A percentile compares a stretch with the other conserved stretches of the same genome.
These are phyloP conservation scores for Sarcophaga variegata DNA, from an alignment of 2,888 invertebrate species.

Conservation along the genomic window DNA sequence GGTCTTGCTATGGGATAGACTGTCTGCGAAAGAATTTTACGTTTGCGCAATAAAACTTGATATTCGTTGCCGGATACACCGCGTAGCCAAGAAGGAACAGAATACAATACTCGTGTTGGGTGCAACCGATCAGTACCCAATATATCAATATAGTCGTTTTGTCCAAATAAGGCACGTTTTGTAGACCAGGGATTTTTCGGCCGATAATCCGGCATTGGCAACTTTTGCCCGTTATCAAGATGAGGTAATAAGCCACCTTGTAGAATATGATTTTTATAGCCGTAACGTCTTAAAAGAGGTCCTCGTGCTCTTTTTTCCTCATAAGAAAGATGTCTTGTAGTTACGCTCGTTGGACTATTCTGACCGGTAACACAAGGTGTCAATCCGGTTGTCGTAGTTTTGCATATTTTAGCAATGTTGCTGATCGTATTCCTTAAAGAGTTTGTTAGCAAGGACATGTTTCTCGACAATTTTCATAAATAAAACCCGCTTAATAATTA, in stretches of 20 bases:
- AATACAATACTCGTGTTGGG: constrained; percentile 92
- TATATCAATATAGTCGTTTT: constrained; percentile 98
- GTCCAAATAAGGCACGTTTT: constrained; percentile 92
- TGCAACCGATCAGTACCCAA: constrained; percentile 92
- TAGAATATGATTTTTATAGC: constrained; percentile 85
- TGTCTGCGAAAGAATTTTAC: constrained; percentile 85
- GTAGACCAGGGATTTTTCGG: constrained; percentile 90
- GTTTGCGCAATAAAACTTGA: constrained; percentile 87
- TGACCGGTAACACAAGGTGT: neutral
- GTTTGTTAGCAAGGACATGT: constrained; percentile 68
- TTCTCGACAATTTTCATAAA: constrained; percentile 9
- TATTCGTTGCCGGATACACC: constrained; percentile 94
- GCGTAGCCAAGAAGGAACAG: constrained; percentile 93
- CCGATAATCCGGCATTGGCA: constrained; percentile 87
- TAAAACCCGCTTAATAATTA: constrained; percentile 26
- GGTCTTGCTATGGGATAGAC: constrained; percentile 86
- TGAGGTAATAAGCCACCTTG: constrained; percentile 88
- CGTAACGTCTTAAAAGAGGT: constrained; percentile 86
- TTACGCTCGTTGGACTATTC: neutral
- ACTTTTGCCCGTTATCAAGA: constrained; percentile 82
- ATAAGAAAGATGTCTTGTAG: constrained; percentile 84
- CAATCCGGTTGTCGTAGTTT: constrained; percentile 21
- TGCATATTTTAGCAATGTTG: constrained; percentile 40
- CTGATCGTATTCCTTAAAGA: constrained; percentile 40
- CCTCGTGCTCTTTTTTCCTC: constrained; percentile 81